phyloP scores from a whole-genome alignment of 2,888 invertebrate species.

The Physocephala rufipes region DNA sequence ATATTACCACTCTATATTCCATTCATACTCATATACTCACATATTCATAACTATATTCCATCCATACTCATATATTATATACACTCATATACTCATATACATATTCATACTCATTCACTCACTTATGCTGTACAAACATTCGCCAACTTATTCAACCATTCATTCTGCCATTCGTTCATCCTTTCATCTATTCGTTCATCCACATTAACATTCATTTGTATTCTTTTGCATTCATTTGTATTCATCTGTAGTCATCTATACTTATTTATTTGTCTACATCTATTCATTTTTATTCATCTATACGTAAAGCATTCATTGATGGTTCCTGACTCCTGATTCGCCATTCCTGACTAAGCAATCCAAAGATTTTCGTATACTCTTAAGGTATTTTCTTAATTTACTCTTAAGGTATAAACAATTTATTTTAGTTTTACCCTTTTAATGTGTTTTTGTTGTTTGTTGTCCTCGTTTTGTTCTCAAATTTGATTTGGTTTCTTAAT shows the following conservation, averaged over 20 bases:
- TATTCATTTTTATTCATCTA: not conserved
- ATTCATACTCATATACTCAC: too few relatives aligned
- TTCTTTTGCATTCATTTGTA: not conserved
- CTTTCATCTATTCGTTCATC: not conserved
- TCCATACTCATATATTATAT: too few relatives aligned
- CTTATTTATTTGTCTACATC: not conserved
- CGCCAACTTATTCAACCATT: not conserved
- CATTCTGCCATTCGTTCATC: not conserved
- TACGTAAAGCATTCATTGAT: conserved; percentile 3
- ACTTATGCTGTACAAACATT: not conserved
- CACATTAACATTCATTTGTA: not conserved
- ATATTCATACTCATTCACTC: not conserved
- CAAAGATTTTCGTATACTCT: too few relatives aligned
- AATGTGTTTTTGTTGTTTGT: too few relatives aligned
- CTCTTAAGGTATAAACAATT: too few relatives aligned
- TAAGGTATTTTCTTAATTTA: too few relatives aligned
- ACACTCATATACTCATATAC: not conserved
- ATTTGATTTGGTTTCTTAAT: too few relatives aligned
- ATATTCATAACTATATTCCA: too few relatives aligned
- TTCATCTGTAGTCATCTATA: not conserved
- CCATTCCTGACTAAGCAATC: not conserved
- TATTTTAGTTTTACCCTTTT: too few relatives aligned
- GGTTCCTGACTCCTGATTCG: not conserved
- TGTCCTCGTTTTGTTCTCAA: too few relatives aligned
- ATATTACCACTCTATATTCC: too few relatives aligned